Conservation (phyloP, 2,888 invertebrate species). For the Poecilus cupreus region DNA sequence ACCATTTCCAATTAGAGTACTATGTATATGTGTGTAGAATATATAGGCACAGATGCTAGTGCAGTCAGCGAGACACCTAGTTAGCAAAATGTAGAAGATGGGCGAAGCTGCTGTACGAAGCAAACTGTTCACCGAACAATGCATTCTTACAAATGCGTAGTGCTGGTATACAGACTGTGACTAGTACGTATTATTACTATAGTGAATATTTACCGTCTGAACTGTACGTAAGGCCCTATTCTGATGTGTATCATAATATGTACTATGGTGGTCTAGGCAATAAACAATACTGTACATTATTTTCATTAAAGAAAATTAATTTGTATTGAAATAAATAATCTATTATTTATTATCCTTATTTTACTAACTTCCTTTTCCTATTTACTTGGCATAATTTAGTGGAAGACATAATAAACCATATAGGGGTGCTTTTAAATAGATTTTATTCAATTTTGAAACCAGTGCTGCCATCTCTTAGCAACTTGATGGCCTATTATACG, state of each 20-base stretch:
- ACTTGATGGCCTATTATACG: no score
- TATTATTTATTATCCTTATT: no score
- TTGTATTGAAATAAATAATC: conserved; percentile 66
- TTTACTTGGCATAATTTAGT: no score
- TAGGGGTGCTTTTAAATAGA: no score
- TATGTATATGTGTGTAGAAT: conserved; percentile 61
- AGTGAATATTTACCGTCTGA: conserved; percentile 62
- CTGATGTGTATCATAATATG: conserved; percentile 71
- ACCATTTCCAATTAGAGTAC: conserved; percentile 58
- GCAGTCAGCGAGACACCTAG: neutral
- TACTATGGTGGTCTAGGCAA: conserved; percentile 74
- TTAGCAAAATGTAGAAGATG: conserved; percentile 16
- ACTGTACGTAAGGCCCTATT: conserved; percentile 71
- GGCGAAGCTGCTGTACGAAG: conserved; percentile 3
- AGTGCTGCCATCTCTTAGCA: no score
- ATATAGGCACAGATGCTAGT: conserved; percentile 37
- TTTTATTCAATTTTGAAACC: no score
- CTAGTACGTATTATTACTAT: conserved; percentile 58
- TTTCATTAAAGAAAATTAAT: conserved; percentile 74
- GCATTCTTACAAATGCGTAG: conserved; percentile 1
- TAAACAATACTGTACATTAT: conserved; percentile 74
- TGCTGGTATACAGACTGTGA: conserved; percentile 53
- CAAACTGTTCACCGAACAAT: conserved; percentile 19
- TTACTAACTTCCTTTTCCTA: no score
- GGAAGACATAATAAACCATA: no score